A percentile compares a stretch with the other conserved stretches of the same genome.
phyloP scores from a whole-genome alignment of 1,140 invertebrate genomes.

The Centruroides vittatus region DNA sequence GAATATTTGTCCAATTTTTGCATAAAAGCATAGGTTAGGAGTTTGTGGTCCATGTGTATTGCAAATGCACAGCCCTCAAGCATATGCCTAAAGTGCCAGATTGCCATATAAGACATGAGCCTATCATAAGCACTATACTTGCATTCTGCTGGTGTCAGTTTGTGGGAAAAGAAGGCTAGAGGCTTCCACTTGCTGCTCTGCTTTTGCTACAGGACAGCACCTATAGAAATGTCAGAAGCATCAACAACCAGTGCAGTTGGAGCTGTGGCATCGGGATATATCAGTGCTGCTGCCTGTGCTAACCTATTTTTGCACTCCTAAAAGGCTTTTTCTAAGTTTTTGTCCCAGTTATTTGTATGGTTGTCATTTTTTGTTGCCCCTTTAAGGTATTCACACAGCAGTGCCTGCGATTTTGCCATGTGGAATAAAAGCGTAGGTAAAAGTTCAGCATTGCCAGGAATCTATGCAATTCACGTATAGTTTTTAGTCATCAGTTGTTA shows the following conservation, averaged over 20 bases:
- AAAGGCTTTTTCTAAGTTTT: background rate
- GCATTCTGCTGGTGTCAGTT: slow-evolving; percentile 21
- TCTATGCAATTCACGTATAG: no score
- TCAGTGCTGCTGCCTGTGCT: background rate
- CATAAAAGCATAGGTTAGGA: slow-evolving; percentile 23
- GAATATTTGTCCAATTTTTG: slow-evolving; percentile 13
- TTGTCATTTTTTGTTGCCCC: no score
- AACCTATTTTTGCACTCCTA: slow-evolving; percentile 1
- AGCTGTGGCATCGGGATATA: background rate
- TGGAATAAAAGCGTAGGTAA: no score
- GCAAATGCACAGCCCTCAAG: slow-evolving; percentile 27
- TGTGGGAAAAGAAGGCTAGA: slow-evolving; percentile 29
- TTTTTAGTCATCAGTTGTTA: no score
- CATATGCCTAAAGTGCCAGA: slow-evolving; percentile 30
- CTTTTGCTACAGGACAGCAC: background rate
- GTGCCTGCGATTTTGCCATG: no score
- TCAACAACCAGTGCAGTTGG: background rate
- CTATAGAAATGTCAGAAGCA: background rate
- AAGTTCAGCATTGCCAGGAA: no score
- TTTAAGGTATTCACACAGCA: no score
- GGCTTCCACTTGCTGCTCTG: slow-evolving; percentile 16
- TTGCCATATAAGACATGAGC: slow-evolving; percentile 30
- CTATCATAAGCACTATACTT: slow-evolving; percentile 31
- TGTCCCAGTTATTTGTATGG: no score
- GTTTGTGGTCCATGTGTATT: slow-evolving; percentile 30